Evolutionary conservation across 35 echinoderm and acorn worm genomes (phyloP).

Genomic region (Ophiothrix spiculata): DNA sequence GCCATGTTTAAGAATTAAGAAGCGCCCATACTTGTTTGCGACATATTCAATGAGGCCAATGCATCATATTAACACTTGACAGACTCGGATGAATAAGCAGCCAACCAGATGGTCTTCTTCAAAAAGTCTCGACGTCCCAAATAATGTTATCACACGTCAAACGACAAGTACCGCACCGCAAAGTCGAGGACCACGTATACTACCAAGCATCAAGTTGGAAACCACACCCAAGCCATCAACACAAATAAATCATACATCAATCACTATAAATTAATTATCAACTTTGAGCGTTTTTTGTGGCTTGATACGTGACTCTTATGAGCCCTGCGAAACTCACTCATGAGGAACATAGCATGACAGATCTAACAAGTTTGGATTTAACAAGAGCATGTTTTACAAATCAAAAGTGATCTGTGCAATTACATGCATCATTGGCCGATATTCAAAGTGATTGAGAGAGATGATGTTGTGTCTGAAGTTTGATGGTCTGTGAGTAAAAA

Average conservation of each 20-base stretch:
- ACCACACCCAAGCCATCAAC: conserved; percentile 5
- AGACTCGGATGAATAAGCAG: too few relatives aligned
- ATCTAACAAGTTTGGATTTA: not conserved
- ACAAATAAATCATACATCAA: conserved; percentile 13
- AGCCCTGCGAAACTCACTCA: not conserved
- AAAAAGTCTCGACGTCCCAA: not conserved
- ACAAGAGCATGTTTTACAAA: not conserved
- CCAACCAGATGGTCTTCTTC: not conserved
- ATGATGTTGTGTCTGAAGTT: too few relatives aligned
- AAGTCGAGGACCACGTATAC: too few relatives aligned
- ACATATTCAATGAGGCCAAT: not conserved
- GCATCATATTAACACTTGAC: not conserved
- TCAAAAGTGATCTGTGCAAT: not conserved
- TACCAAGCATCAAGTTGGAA: too few relatives aligned
- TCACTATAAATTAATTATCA: conserved; percentile 1
- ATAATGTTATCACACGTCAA: conserved; percentile 1
- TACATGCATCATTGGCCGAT: not conserved
- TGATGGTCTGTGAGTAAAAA: too few relatives aligned
- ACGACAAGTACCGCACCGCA: not conserved
- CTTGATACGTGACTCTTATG: not conserved
- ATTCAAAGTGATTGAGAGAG: too few relatives aligned
- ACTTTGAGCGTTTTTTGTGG: not conserved
- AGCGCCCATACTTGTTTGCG: not conserved
- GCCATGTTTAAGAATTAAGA: not conserved
- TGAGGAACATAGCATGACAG: not conserved